Percentiles rank a stretch among this genome's conserved stretches.
Conservation (phyloP, 2,797 vertebrate genomes). For the Cyclura pinguis region DNA sequence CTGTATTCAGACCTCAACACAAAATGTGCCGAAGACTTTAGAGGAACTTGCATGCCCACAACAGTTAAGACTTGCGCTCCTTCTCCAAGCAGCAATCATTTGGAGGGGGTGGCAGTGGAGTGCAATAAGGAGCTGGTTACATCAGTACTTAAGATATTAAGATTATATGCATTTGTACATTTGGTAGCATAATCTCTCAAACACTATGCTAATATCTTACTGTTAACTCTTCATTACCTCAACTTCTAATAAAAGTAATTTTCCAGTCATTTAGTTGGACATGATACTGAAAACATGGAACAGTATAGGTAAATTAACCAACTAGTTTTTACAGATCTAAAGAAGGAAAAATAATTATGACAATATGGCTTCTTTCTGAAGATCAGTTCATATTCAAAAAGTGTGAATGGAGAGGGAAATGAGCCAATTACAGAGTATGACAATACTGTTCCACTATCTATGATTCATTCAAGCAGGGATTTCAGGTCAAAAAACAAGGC, state of each 20-base stretch:
- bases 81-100: too few relatives aligned
- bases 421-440: background rate
- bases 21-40: background rate
- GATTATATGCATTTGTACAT: too few relatives aligned
- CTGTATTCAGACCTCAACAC: background rate
- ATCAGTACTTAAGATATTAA: too few relatives aligned
- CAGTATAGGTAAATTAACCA: background rate
- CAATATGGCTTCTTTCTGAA: background rate
- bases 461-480: background rate
- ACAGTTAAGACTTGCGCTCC: too few relatives aligned
- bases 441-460: background rate
- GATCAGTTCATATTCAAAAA: background rate
- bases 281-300: background rate
- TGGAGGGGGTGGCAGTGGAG: too few relatives aligned
- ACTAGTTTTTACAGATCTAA: background rate
- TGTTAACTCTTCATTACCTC: too few relatives aligned
- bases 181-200: too few relatives aligned
- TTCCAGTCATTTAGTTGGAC: too few relatives aligned
- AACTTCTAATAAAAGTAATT: too few relatives aligned
- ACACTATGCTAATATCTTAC: too few relatives aligned
- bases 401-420: background rate
- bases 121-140: too few relatives aligned
- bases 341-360: background rate
- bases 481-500: background rate
- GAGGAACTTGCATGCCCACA: background rate